Base-by-base conservation (phyloP, 2,113 vertebrate genomes). In the Dicentrarchus labrax region DNA sequence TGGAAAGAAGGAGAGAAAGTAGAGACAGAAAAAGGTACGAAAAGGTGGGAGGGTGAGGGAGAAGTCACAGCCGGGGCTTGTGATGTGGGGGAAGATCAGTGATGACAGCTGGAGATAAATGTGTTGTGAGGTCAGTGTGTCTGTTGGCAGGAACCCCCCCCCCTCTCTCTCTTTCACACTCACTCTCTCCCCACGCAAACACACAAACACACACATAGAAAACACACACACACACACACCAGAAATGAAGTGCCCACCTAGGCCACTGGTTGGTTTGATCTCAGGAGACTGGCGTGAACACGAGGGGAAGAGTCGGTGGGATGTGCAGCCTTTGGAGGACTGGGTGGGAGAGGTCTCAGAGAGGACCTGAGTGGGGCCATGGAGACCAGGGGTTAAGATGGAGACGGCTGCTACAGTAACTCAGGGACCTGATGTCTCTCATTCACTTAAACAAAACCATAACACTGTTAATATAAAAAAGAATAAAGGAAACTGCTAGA, bases 301-400 rank as follows among this genome's bases (percentile, higher is more conserved):
- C 21, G 96, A 97, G 59, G 96, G 96, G 94, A 99, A 97, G 64
- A 99, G 96, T 54, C 98, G 96, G 90, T 98, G 97, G 75, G 97
- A 94, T 24, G 96, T 95, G 64, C 95, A 89, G 80, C 96, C 85
- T 82, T 92, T 97, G 84, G 97, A 95, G 21, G 89, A 59, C 73
- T 86, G 87, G 78, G 69, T 82, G 69, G 97, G 96, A 8, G 93
- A 92, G 53, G 96, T 97, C 91, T 99, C 98, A 30, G 97, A 99
- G 13, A 99, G 96, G 72, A 98, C 97, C 98, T 99, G 95, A 65
- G 69, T 12, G 91, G 53, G 61, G 70, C 48, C 78, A 84, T n/a
- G 68, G 71, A 89, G 51, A 86, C 47, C 41, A 74, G 53, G 36
- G 61, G 71, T 86, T 69, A 88, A 77, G 8, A 75, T 30, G 16